phyloP scores from a whole-genome alignment of 2,113 vertebrate genomes.

The Gambusia holbrooki region DNA sequence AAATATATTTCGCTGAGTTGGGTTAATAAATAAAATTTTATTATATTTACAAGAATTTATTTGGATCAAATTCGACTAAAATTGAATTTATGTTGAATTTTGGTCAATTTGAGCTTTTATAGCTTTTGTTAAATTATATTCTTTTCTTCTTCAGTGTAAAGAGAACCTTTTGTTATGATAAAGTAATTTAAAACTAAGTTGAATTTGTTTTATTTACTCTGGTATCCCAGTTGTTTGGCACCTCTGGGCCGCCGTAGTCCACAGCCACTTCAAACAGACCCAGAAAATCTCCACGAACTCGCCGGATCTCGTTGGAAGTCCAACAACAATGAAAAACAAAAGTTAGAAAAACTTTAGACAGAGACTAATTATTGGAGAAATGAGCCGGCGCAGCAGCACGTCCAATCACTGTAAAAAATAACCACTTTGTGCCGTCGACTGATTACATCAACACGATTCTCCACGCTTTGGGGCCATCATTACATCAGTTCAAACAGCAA shows the following conservation, averaged over 20 bases:
- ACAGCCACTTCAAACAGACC: neutral
- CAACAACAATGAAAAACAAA: conserved; percentile 10
- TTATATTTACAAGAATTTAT: neutral
- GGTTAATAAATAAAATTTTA: too few species aligned
- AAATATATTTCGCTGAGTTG: neutral
- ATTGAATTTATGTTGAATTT: too few species aligned
- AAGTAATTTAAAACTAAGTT: neutral
- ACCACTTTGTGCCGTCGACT: conserved; percentile 66
- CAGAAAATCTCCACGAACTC: conserved; percentile 29
- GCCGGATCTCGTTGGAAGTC: conserved; percentile 19
- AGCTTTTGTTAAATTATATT: too few species aligned
- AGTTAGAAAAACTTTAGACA: conserved; percentile 55
- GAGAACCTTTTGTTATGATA: neutral
- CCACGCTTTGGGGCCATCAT: conserved; percentile 61
- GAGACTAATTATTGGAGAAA: conserved; percentile 62
- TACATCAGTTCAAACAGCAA: conserved; percentile 65
- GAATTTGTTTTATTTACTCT: neutral
- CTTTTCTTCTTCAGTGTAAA: neutral
- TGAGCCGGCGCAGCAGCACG: conserved; percentile 50
- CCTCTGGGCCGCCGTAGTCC: neutral
- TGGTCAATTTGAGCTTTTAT: too few species aligned
- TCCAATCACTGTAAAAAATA: conserved; percentile 71
- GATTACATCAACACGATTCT: conserved; percentile 76
- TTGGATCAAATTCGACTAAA: too few species aligned
- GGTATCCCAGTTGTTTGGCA: neutral